Conservation (phyloP, 1,140 invertebrate species). For the Rhagoletis pomonella region DNA sequence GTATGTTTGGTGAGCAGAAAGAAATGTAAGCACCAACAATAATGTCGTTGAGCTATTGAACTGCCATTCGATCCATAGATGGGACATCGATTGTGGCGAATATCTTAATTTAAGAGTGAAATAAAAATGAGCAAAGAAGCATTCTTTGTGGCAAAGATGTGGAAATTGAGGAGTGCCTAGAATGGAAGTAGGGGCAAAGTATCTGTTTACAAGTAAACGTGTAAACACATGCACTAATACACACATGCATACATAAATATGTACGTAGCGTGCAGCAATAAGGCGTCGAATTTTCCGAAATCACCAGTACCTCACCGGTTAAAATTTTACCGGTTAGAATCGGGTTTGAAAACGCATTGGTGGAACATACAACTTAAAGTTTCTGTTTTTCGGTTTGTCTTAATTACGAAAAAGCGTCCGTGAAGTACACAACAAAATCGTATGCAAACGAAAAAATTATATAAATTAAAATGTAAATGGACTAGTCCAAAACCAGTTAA, state of each 20-base stretch:
- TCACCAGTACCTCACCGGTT: no score
- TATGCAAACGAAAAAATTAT: no score
- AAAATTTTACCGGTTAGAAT: no score
- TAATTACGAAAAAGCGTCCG: no score
- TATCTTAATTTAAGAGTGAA: slow-evolving; percentile 37
- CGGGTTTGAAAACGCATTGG: no score
- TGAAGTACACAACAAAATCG: no score
- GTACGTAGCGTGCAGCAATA: no score
- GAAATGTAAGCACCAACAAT: slow-evolving; percentile 14
- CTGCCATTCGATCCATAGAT: slow-evolving; percentile 10
- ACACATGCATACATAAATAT: neutral
- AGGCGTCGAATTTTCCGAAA: no score
- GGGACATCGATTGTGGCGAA: slow-evolving; percentile 40
- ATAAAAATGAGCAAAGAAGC: neutral
- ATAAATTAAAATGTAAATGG: no score
- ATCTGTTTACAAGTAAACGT: neutral
- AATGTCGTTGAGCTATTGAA: neutral
- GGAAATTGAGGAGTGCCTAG: neutral
- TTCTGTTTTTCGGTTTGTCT: no score
- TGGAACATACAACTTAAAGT: no score
- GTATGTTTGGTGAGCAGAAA: neutral
- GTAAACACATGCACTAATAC: neutral
- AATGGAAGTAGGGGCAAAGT: neutral
- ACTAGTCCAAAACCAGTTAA: no score
- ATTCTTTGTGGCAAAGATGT: neutral